Base-by-base conservation (phyloP, 2,797 vertebrate species). In the Adrianichthys oophorus region DNA sequence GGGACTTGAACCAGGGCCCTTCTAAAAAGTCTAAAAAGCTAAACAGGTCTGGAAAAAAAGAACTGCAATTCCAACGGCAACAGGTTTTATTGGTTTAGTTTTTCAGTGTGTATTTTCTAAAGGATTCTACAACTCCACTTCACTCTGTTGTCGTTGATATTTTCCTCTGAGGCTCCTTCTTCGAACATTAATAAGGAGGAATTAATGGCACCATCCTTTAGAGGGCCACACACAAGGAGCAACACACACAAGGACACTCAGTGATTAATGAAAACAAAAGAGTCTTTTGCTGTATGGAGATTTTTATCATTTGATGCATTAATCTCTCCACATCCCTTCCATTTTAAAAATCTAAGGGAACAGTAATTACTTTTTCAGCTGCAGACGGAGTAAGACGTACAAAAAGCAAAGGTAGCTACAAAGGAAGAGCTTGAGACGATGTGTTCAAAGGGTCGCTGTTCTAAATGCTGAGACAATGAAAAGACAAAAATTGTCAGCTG, bases 241-340 rank as follows among this genome's bases (percentile, higher is more conserved):
- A 45, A 52, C 10, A 23, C 48, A 42, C 43, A 16, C 72, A 29
- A 57, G 47, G 49, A 51, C 16, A 52, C 53, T 55, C 48, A 48
- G 54, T 85, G 84, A 90, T 89, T 86, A 85, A 85, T 70, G 13
- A 50, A 64, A 68, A 81, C 79, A 84, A 80, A 86, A 75, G 78
- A 69, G 50, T 55, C 61, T 80, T 79, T 78, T 78, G 48, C 72
- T 79, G 70, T 74, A 69, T 62, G 49, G 50, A 80, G 86, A 90
- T 85, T 74, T 67, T 89, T 80, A 91, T 90, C 85, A 80, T 78
- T 62, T 78, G 58, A 83, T 75, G 70, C 68, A 74, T 78, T 84
- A 80, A 83, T 89, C 74, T 73, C 62, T 56, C 46, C 56, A 42
- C 43, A 6, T 63, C 51, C 49, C 46, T 59, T 62, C 21, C 43